Conservation (phyloP, 2,888 invertebrate genomes). For the Pseudolycoriella hygida region DNA sequence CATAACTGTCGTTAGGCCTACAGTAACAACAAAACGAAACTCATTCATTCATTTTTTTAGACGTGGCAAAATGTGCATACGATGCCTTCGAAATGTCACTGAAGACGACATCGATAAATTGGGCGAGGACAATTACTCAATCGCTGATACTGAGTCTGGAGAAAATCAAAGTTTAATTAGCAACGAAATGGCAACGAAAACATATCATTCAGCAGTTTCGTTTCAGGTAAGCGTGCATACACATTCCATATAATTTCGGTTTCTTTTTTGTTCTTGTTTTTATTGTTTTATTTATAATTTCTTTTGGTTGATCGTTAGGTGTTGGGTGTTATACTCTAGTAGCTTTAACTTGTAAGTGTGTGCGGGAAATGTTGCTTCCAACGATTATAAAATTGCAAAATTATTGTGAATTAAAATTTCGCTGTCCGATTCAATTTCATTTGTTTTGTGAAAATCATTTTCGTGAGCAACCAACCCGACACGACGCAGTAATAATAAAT, state of each 20-base stretch:
- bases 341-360: not conserved
- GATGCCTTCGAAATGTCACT: conserved; percentile 53
- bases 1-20: not conserved
- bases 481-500: too few species aligned
- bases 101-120: conserved; percentile 23
- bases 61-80: conserved; percentile 66
- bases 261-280: not conserved
- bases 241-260: not conserved
- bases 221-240: conserved; percentile 32
- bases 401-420: not conserved
- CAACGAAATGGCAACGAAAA: conserved; percentile 13
- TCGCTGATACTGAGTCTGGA: conserved; percentile 54
- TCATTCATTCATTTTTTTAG: conserved; percentile 25
- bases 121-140: conserved; percentile 33
- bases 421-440: too few species aligned
- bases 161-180: conserved; percentile 43
- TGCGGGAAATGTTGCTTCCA: too few species aligned
- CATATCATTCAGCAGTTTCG: conserved; percentile 26
- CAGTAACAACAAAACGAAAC: too few species aligned
- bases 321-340: not conserved
- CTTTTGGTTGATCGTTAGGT: not conserved
- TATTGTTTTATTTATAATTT: not conserved
- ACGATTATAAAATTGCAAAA: not conserved
- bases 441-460: too few species aligned
- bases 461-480: too few species aligned